Evolutionary conservation across 2,888 invertebrate genomes (phyloP).

Genomic region (Plagodis pulveraria): DNA sequence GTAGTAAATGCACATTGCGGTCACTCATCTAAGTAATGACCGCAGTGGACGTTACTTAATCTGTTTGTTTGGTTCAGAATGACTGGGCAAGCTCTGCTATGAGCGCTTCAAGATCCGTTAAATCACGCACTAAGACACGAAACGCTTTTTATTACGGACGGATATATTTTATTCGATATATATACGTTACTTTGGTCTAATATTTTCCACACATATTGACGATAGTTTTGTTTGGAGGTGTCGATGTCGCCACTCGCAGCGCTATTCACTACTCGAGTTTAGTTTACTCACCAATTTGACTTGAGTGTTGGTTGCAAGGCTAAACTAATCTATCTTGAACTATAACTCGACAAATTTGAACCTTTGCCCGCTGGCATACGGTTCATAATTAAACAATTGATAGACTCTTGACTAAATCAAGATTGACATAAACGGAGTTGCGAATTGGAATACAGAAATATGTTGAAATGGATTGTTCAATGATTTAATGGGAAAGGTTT

Average conservation of each 20-base stretch:
- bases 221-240: slow-evolving; percentile 3
- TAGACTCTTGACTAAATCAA: slow-evolving; percentile 13
- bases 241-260: slow-evolving; percentile 4
- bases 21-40: no score
- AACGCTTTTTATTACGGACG: no score
- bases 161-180: no score
- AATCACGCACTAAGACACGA: no score
- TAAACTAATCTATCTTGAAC: slow-evolving; percentile 7
- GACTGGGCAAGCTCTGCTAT: no score
- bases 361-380: slow-evolving; percentile 1
- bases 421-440: slow-evolving; percentile 21
- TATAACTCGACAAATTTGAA: slow-evolving; percentile 1
- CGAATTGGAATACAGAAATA: slow-evolving; percentile 24
- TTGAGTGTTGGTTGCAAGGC: slow-evolving; percentile 22
- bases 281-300: slow-evolving; percentile 22
- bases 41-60: no score
- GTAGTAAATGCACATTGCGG: no score
- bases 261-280: slow-evolving; percentile 7
- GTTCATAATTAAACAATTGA: slow-evolving; percentile 1
- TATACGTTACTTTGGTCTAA: no score
- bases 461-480: slow-evolving; percentile 17
- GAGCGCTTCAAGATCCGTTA: no score
- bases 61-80: no score
- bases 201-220: no score
- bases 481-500: slow-evolving; percentile 10